phyloP scores from a whole-genome alignment of 1,140 invertebrate species.

The Bombyx mori region DNA sequence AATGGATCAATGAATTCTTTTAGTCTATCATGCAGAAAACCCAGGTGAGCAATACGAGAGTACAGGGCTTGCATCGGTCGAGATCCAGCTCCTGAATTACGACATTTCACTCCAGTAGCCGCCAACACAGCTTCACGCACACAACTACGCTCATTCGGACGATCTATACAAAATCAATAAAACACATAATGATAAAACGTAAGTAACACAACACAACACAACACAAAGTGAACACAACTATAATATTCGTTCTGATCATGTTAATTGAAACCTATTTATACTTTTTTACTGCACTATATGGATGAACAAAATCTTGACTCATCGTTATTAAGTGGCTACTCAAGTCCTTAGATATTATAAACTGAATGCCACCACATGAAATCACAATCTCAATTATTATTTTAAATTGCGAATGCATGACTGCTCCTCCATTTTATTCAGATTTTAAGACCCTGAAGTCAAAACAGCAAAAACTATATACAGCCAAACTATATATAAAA shows the following conservation, averaged over 20 bases:
- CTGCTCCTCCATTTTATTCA: too few species aligned
- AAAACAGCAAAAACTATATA: too few species aligned
- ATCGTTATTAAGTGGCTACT: too few species aligned
- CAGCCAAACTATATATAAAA: too few species aligned
- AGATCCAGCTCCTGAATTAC: constrained; percentile 23
- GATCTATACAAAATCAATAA: constrained; percentile 21
- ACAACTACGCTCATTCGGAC: constrained; percentile 33
- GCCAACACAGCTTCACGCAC: constrained; percentile 56
- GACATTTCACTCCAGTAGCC: constrained; percentile 49
- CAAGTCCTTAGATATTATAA: too few species aligned
- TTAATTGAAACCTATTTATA: neutral
- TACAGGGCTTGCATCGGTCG: constrained; percentile 73
- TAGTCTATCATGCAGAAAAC: constrained; percentile 88
- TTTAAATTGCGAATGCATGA: too few species aligned
- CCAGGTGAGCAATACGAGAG: constrained; percentile 85
- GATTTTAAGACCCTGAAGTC: too few species aligned
- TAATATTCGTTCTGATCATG: neutral
- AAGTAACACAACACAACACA: too few species aligned
- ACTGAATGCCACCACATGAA: too few species aligned
- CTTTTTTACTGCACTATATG: neutral
- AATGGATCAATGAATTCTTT: constrained; percentile 78
- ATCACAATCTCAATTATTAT: too few species aligned
- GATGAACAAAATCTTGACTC: too few species aligned
- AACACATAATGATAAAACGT: neutral
- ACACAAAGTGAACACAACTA: neutral